These are phyloP conservation scores for Eudasyphora cyanicolor DNA, from an alignment of 2,888 invertebrate genomes.

Conservation along the genomic window DNA sequence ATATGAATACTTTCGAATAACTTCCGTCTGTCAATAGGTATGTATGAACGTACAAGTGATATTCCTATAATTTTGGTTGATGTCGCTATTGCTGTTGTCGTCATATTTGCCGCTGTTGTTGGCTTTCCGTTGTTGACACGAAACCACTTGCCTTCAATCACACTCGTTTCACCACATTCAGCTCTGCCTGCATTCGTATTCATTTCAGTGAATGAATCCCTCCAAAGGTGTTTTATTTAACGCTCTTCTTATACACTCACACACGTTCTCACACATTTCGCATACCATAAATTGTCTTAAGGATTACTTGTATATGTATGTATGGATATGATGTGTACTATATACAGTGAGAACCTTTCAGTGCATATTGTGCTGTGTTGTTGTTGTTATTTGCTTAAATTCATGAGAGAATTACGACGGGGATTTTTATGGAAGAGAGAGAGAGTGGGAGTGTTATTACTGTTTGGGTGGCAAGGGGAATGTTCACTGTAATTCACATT, in stretches of 20 bases:
- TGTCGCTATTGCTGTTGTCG: neutral
- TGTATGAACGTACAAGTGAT: neutral
- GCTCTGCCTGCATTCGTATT: neutral
- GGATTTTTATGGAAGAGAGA: neutral
- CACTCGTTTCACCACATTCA: conserved; percentile 2
- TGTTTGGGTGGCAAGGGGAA: neutral
- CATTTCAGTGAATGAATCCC: neutral
- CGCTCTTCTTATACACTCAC: neutral
- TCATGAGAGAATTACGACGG: neutral
- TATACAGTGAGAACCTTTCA: neutral
- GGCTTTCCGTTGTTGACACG: neutral
- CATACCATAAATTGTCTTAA: neutral
- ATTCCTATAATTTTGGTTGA: neutral
- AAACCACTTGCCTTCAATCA: neutral
- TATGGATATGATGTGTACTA: too few relatives aligned
- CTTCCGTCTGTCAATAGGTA: neutral
- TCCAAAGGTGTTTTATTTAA: neutral
- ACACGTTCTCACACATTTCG: neutral
- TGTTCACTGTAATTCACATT: neutral
- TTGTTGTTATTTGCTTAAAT: neutral
- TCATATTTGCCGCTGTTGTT: neutral
- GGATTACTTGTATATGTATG: neutral
- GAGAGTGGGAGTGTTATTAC: neutral
- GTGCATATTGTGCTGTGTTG: neutral
- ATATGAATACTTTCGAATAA: too few relatives aligned